Percentiles rank a stretch among this genome's conserved stretches.
phyloP scores from a whole-genome alignment of 2,888 invertebrate species.

The Aricia artaxerxes region DNA sequence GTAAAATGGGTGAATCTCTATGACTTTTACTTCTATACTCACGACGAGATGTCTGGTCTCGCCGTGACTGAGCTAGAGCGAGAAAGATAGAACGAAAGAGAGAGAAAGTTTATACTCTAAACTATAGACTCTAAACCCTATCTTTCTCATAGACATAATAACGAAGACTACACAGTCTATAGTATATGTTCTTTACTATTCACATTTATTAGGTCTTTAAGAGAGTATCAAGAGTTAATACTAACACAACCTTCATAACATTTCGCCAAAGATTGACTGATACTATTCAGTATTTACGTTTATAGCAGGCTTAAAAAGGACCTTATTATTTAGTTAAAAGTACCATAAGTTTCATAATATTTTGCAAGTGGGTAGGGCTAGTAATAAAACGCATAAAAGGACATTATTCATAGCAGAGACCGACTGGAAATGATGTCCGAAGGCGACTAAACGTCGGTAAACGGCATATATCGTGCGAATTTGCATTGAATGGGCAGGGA shows the following conservation, averaged over 20 bases:
- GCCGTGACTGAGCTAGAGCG: background rate
- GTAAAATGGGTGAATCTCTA: slow-evolving; percentile 30
- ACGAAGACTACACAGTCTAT: too few species aligned
- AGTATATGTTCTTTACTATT: background rate
- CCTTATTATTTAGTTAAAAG: background rate
- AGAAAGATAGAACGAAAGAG: background rate
- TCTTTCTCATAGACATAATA: background rate
- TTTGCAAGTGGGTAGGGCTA: background rate
- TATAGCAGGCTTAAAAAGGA: background rate
- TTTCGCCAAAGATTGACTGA: background rate
- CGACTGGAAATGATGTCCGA: slow-evolving; percentile 69
- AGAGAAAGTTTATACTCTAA: background rate
- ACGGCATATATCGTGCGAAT: slow-evolving; percentile 70
- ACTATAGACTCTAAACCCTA: background rate
- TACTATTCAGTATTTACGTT: too few species aligned
- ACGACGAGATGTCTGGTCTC: background rate
- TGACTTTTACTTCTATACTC: slow-evolving; percentile 5
- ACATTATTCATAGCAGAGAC: slow-evolving; percentile 39
- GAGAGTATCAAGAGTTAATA: background rate
- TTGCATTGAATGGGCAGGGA: slow-evolving; percentile 79
- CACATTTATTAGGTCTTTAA: background rate
- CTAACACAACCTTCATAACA: background rate
- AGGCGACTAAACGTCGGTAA: slow-evolving; percentile 80
- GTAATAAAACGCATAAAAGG: slow-evolving; percentile 28
- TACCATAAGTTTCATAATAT: background rate